phyloP scores from a whole-genome alignment of 2,797 vertebrate genomes.

The Enteromius paludinosus region DNA sequence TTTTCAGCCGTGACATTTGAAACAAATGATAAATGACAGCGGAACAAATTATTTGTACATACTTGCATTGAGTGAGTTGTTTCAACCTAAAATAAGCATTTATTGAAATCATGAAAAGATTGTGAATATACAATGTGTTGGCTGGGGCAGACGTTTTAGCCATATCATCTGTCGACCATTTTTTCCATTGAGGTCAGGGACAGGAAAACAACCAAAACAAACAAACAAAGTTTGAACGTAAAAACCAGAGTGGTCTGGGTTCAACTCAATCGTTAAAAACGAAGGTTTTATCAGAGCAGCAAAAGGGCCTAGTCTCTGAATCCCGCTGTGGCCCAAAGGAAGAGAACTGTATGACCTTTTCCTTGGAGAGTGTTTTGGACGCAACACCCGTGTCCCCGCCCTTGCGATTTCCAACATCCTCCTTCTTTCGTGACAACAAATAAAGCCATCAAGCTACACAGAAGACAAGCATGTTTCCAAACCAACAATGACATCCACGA shows the following conservation, averaged over 20 bases:
- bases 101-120: conserved; percentile 25
- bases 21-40: conserved; percentile 12
- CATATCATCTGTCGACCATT: conserved; percentile 14
- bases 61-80: conserved; percentile 24
- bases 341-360: conserved; percentile 45
- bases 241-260: conserved; percentile 42
- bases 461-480: conserved; percentile 49
- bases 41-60: conserved; percentile 27
- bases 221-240: background rate
- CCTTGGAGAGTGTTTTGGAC: conserved; percentile 26
- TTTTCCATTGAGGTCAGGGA: conserved; percentile 14
- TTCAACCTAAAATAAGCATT: conserved; percentile 24
- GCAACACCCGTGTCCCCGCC: conserved; percentile 26
- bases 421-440: conserved; percentile 26
- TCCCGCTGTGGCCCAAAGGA: conserved; percentile 40
- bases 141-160: background rate
- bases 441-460: conserved; percentile 46
- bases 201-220: conserved; percentile 10
- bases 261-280: conserved; percentile 50
- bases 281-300: conserved; percentile 54
- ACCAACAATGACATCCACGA: conserved; percentile 44
- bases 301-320: conserved; percentile 43
- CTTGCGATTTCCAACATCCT: conserved; percentile 24
- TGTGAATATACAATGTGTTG: conserved; percentile 32
- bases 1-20: conserved; percentile 15